Percentiles rank a stretch among this genome's conserved stretches.
Conservation (phyloP, 2,797 vertebrate genomes). For the Acanthopagrus latus region DNA sequence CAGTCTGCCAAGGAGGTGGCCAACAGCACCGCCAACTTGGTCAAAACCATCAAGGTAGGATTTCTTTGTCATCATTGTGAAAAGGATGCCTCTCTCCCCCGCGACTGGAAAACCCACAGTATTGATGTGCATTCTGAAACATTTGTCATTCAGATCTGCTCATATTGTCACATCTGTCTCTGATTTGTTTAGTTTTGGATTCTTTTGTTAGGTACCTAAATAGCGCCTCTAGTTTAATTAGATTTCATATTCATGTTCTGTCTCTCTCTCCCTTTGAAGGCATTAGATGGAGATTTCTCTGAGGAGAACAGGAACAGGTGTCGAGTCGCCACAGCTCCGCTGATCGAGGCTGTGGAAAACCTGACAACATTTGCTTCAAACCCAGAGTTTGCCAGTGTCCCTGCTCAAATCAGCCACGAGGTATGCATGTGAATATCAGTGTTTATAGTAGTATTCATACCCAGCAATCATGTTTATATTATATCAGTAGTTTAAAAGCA, state of each 20-base stretch:
- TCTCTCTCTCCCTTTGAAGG: constrained; percentile 78
- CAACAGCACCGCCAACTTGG: constrained; percentile 98
- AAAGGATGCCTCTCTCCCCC: background rate
- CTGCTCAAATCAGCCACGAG: constrained; percentile 96
- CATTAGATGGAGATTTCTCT: constrained; percentile 97
- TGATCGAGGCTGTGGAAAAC: constrained; percentile 98
- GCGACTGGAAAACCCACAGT: background rate
- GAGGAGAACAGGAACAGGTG: constrained; percentile 97
- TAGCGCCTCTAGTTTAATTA: background rate
- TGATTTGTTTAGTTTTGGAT: constrained; percentile 21
- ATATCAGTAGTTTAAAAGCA: background rate
- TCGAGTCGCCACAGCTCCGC: constrained; percentile 90
- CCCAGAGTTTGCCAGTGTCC: constrained; percentile 97
- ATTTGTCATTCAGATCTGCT: background rate
- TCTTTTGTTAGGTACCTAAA: background rate
- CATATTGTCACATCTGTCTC: background rate
- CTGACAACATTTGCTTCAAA: constrained; percentile 96
- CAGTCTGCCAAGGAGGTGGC: constrained; percentile 99
- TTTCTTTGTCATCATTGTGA: background rate
- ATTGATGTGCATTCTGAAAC: background rate
- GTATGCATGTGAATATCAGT: constrained; percentile 68
- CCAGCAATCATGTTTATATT: background rate
- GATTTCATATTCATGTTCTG: background rate
- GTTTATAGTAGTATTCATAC: background rate
- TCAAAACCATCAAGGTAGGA: constrained; percentile 98